Percentiles rank a stretch among this genome's conserved stretches.
These are phyloP conservation scores for human DNA, from an alignment of 2,113 vertebrate species.

Conservation along the genomic window DNA sequence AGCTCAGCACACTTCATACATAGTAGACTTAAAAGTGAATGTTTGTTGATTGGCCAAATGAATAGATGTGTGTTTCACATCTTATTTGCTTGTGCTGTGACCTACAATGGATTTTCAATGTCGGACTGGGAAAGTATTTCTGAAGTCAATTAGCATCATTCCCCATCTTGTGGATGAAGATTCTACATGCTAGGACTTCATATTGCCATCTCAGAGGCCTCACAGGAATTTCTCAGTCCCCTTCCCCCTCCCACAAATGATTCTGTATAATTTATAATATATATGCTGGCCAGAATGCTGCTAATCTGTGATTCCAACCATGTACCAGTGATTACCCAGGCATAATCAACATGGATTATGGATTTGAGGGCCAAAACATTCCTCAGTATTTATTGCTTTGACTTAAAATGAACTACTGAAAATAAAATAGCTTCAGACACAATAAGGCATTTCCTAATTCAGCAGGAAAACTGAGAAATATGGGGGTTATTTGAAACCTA, in stretches of 20 bases:
- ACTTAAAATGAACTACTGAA: conserved; percentile 7
- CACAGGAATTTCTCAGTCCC: neutral
- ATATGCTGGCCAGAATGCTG: neutral
- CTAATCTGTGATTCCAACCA: neutral
- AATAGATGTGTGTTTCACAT: neutral
- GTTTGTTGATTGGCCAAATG: neutral
- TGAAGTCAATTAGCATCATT: neutral
- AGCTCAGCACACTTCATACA: neutral
- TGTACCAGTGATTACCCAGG: neutral
- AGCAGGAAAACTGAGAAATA: conserved; percentile 41
- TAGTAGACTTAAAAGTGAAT: neutral
- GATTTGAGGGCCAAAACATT: conserved; percentile 11
- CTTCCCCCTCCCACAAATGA: neutral
- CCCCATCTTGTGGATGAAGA: neutral
- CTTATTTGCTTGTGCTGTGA: neutral
- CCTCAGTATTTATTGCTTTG: neutral
- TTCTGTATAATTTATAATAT: neutral
- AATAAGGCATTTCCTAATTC: neutral
- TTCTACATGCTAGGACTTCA: neutral
- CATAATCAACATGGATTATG: neutral
- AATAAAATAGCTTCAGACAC: neutral
- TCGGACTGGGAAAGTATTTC: neutral
- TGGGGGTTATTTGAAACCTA: neutral
- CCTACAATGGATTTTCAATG: neutral
- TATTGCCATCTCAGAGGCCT: neutral